These are phyloP conservation scores for Drosophila meridiana DNA, from an alignment of 2,888 invertebrate genomes.

Conservation along the genomic window DNA sequence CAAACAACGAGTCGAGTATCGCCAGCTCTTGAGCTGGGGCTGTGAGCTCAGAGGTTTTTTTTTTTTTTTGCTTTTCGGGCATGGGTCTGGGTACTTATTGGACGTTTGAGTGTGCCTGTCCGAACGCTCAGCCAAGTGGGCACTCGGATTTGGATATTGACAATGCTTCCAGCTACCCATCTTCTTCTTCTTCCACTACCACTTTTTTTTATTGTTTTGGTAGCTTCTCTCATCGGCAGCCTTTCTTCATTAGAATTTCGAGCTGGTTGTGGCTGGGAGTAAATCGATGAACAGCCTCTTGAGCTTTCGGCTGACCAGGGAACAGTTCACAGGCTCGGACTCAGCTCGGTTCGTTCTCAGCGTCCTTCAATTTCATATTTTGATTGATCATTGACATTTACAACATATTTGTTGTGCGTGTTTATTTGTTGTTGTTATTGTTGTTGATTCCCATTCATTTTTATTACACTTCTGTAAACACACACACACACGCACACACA, in stretches of 20 bases:
- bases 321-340: slow-evolving; percentile 46
- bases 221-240: slow-evolving; percentile 38
- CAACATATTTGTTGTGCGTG: slow-evolving; percentile 71
- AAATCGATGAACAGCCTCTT: slow-evolving; percentile 64
- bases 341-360: slow-evolving; percentile 3
- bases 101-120: slow-evolving; percentile 69
- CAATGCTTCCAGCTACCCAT: slow-evolving; percentile 57
- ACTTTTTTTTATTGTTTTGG: slow-evolving; percentile 6
- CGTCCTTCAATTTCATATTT: slow-evolving; percentile 63
- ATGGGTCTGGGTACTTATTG: slow-evolving; percentile 74
- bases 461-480: slow-evolving; percentile 63
- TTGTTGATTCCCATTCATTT: slow-evolving; percentile 50
- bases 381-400: slow-evolving; percentile 84
- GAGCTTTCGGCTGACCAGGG: slow-evolving; percentile 23
- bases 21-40: background rate
- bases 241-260: slow-evolving; percentile 75
- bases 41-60: background rate
- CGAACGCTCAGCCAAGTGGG: slow-evolving; percentile 74
- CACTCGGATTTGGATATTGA: slow-evolving; percentile 76
- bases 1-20: slow-evolving; percentile 70
- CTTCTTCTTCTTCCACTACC: slow-evolving; percentile 22
- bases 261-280: slow-evolving; percentile 32
- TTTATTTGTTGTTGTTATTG: slow-evolving; percentile 34
- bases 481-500: slow-evolving; percentile 31
- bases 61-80: slow-evolving; percentile 21